Evolutionary conservation across 30 jellyfish, hydroid and myxozoan genomes (phyloP), one percentile per base, ranked within the genome.

Genomic region (Hydractinia symbiolongicarpus): DNA sequence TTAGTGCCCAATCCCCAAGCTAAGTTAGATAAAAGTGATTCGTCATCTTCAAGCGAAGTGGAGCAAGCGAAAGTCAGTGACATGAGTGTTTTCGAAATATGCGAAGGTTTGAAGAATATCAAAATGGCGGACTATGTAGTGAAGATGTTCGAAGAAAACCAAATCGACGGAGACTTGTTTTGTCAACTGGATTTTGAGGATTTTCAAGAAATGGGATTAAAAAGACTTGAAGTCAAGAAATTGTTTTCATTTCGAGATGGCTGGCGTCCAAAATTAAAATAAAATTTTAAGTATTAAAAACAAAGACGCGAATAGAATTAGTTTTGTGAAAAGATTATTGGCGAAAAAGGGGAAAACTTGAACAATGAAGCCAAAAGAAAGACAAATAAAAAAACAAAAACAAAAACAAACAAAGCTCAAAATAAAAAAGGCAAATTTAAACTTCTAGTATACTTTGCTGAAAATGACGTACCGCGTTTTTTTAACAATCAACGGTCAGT

Each of bases 91-190:
- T 67, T 61, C 8, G 94, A 83, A 20, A 83, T 90, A 50, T 68
- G 90, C 81, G 51, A n/a, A 30, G 79, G 86, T 61, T 76, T 90
- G 76, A 53, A 50, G 8, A 72, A 17, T 54, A 50, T 90, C 78
- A 90, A 90, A 76, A 74, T 90, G 66, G 44, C 44, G 44, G 90
- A 84, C 8, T 76, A 90, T 7, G 81, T 69, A 40, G 87, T 16
- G 15, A 82, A 74, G 58, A 55, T 61, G 11, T 90, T 90, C 66
- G 66, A 71, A 13, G 86, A 81, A 14, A 85, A 90, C 61, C 97
- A 90, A 72, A 84, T 90, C 21, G 91, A 90, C 62, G 97, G 97
- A 5, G 88, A 68, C 17, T 88, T 90, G 20, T 60, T 90, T 11
- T 72, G 76, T 21, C 60, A 79, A 13, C 78, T 90, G 50, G 97